phyloP scores from a whole-genome alignment of 2,888 invertebrate species.

The Halictus quadricinctus region DNA sequence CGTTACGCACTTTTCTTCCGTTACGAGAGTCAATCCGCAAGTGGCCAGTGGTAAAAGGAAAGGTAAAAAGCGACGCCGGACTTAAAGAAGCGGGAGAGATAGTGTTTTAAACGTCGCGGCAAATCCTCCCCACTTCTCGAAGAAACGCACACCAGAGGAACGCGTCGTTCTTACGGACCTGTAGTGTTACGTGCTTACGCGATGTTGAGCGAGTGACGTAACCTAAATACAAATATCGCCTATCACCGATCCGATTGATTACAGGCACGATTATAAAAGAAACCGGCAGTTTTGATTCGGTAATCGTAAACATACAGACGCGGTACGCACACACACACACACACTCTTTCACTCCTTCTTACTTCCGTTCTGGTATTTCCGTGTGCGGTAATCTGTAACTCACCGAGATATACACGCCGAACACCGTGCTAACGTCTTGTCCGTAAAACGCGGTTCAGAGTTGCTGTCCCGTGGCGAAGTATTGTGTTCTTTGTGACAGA shows the following conservation, averaged over 20 bases:
- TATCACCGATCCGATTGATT: slow-evolving; percentile 64
- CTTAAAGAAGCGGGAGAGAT: slow-evolving; percentile 45
- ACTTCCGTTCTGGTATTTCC: slow-evolving; percentile 31
- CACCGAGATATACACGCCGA: neutral
- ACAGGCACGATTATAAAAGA: neutral
- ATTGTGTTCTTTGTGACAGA: slow-evolving; percentile 33
- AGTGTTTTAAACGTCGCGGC: slow-evolving; percentile 61
- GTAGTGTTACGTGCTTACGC: slow-evolving; percentile 59
- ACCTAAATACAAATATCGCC: slow-evolving; percentile 74
- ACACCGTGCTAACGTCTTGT: slow-evolving; percentile 31
- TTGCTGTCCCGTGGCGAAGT: neutral
- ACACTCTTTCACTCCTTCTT: neutral
- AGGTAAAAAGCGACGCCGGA: slow-evolving; percentile 40
- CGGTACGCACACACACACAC: neutral
- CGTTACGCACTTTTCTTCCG: slow-evolving; percentile 62
- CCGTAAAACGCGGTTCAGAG: slow-evolving; percentile 12
- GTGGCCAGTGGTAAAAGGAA: slow-evolving; percentile 51
- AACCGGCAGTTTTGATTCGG: slow-evolving; percentile 18
- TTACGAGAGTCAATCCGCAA: slow-evolving; percentile 46
- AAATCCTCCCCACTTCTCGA: slow-evolving; percentile 42
- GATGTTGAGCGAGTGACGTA: slow-evolving; percentile 75
- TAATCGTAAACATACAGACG: neutral
- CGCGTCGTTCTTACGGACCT: slow-evolving; percentile 62
- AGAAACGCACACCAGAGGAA: slow-evolving; percentile 54
- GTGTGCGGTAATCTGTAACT: slow-evolving; percentile 32